Evolutionary conservation across 2,797 vertebrate genomes (phyloP), one percentile per base, ranked within the genome.

Genomic region (Sebastes diploproa): DNA sequence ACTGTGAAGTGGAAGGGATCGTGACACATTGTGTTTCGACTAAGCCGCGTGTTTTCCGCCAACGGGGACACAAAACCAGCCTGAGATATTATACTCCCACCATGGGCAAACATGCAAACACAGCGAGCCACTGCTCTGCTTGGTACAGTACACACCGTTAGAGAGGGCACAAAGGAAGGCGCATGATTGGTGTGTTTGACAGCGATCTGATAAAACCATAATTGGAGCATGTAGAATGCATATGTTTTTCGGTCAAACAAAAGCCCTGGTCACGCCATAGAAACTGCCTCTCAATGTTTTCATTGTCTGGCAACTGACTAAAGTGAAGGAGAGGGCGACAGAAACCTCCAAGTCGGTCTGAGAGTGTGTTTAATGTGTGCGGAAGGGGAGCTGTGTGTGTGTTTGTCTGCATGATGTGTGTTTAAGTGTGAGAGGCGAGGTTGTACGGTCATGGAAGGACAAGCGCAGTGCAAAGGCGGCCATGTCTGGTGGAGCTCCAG

Each of bases 61-160:
- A 77, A 65, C 67, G 22, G 80, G 81, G 86, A 92, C 89, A 72
- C 42, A 82, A 79, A 90, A 91, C 82, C 81, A 81, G 85, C 71
- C 81, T 85, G 81, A 86, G 89, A 84, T 89, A 90, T 88, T 92
- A 65, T 54, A 87, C 89, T 94, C 94, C 97, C 97, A 92, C 97
- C 97, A 96, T 97, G 94, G 95, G 97, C 96, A 97, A 97, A 98
- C 94, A 98, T 87, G 95, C 96, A 97, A 97, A 98, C 96, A 97
- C 86, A 90, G 87, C 83, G 93, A 93, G 91, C 92, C 96, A 93
- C 95, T 88, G 95, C 95, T 94, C 97, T 4, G 94, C 94, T 94
- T 97, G 96, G 97, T 96, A 97, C 97, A 79, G 96, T 94, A 96
- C 95, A 96, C 95, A 79, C 80, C 86, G 29, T 84, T 88, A 93